These are phyloP conservation scores for Nycticorax nycticorax DNA, from an alignment of 2,113 vertebrate species.

Conservation along the genomic window DNA sequence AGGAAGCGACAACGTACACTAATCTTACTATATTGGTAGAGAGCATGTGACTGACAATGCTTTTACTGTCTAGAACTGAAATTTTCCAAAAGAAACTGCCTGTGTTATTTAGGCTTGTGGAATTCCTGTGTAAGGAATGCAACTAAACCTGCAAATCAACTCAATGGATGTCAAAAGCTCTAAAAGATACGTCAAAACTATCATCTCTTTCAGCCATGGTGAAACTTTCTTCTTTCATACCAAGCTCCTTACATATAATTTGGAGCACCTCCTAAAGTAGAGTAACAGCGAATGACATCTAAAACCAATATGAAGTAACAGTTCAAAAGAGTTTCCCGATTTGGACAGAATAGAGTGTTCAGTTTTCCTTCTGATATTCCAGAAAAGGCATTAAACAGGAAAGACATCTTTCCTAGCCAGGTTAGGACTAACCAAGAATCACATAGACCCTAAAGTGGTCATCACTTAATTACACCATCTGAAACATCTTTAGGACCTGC, in stretches of 20 bases:
- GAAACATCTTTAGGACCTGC: neutral
- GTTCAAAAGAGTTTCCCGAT: neutral
- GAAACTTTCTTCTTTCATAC: neutral
- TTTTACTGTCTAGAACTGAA: neutral
- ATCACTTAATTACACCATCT: neutral
- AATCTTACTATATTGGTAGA: neutral
- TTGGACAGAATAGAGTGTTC: neutral
- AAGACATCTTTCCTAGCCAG: neutral
- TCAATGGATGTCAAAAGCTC: neutral
- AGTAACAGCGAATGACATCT: neutral
- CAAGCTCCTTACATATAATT: neutral
- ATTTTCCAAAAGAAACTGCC: neutral
- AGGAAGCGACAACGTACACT: neutral
- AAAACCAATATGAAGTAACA: neutral
- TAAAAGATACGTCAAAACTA: neutral
- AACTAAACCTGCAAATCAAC: neutral
- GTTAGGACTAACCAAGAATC: neutral
- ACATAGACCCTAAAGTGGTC: neutral
- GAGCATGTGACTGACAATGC: neutral
- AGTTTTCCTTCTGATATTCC: neutral
- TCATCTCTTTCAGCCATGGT: neutral
- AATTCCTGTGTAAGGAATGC: neutral
- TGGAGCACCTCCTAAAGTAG: neutral
- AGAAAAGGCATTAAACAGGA: neutral
- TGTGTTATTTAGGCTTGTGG: neutral